Base-by-base conservation (phyloP, 2,888 invertebrate genomes). In the Cryptus armator region DNA sequence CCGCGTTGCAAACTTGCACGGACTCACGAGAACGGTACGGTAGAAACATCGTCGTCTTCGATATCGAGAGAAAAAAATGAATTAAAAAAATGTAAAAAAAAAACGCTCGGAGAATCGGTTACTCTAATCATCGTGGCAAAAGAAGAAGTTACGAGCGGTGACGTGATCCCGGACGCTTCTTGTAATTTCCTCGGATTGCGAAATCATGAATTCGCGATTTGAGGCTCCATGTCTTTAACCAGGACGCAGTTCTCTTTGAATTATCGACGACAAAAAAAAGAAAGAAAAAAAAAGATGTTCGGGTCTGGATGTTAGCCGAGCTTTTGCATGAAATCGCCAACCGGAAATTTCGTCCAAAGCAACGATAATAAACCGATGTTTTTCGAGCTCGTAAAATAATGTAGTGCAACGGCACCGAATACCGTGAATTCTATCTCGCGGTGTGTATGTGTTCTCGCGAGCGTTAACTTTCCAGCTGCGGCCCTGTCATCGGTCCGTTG, bases 291-390 rank as follows among this genome's bases (percentile, higher is more conserved):
- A 64, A 67, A 53, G n/a, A 37, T 2, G 6, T 53, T 7, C 3
- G 5, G 24, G 29, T 64, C 46, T 5, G 62, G 53, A 79, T 46
- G 48, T 64, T 29, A 9, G 56, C 53, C 66, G 46, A 64, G 68
- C 12, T 75, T 59, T 29, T 14, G 51, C 48, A 24, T 24, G 24
- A 19, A n/a, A 75, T n/a, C 66, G 59, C 46, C 16, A 24, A 24
- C 44, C 81, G 81, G 81, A 81, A 85, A 85, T 78, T 85, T 81
- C 51, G 53, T 29, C 74, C 64, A 77, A 72, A 75, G 72, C 43
- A 74, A 84, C 67, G 77, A 85, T 85, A 85, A 85, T 66, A 85
- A 85, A 81, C 84, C 43, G 71, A 74, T 77, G 37, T 37, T 37
- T 37, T 9, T 46, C 29, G 32, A 67, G 53, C 56, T 75, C 78